These are phyloP conservation scores for Phalloptychus januarius DNA, from an alignment of 2,797 vertebrate genomes.

Conservation along the genomic window DNA sequence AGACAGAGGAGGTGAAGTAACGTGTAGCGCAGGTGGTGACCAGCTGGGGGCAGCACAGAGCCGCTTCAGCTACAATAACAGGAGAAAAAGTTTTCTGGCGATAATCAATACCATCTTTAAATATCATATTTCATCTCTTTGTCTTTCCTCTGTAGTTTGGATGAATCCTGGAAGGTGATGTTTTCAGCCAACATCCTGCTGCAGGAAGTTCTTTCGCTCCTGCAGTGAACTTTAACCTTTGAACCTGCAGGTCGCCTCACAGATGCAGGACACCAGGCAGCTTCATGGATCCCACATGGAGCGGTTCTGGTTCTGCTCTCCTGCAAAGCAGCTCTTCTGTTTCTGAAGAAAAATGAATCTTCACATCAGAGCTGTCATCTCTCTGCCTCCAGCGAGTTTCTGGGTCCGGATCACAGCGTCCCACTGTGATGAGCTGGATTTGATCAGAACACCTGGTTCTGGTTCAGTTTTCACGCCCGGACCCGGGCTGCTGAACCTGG, in stretches of 20 bases:
- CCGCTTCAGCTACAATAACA: not conserved
- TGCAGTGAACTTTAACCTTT: not conserved
- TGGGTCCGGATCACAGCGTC: not conserved
- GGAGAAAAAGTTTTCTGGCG: not conserved
- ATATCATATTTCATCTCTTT: not conserved
- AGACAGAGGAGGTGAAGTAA: not conserved
- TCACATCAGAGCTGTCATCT: not conserved
- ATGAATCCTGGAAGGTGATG: not conserved
- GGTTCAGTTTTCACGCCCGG: not conserved
- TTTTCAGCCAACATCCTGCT: not conserved
- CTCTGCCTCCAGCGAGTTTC: not conserved
- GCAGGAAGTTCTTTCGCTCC: not conserved
- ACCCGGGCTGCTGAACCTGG: not conserved
- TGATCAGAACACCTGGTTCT: not conserved
- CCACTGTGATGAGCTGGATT: not conserved
- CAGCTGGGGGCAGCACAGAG: conserved; percentile 40
- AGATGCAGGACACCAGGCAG: not conserved
- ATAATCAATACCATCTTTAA: not conserved
- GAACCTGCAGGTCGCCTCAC: not conserved
- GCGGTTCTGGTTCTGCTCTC: not conserved
- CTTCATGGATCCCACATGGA: not conserved
- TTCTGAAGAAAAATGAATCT: not conserved
- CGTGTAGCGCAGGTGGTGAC: not conserved
- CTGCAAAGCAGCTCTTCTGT: not conserved
- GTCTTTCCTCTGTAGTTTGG: not conserved